Conservation (phyloP, 2,113 vertebrate species). For the Siphamia tubifer region DNA sequence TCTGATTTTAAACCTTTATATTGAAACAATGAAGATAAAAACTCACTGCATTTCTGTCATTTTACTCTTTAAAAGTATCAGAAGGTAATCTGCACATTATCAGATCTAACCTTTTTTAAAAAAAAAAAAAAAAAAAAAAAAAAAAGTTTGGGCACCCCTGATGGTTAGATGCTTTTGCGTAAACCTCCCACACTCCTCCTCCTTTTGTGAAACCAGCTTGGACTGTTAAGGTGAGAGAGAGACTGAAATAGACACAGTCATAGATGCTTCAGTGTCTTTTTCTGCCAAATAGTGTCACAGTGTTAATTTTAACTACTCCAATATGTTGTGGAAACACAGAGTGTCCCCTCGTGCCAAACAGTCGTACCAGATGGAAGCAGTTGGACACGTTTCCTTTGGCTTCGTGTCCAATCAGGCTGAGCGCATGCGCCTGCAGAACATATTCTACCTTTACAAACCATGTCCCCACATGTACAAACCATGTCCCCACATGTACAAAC, state of each 20-base stretch:
- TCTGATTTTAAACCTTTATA: too few relatives aligned
- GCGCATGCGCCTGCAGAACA: constrained; percentile 52
- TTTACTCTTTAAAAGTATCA: too few relatives aligned
- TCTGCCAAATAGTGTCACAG: constrained; percentile 80
- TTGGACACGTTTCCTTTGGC: constrained; percentile 76
- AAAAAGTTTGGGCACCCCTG: too few relatives aligned
- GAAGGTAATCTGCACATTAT: too few relatives aligned
- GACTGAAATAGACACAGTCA: constrained; percentile 66
- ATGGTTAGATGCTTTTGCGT: background rate
- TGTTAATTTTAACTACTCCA: constrained; percentile 85
- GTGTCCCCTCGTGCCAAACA: constrained; percentile 73
- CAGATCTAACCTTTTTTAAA: too few relatives aligned
- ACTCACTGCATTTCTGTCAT: too few relatives aligned
- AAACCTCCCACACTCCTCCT: too few relatives aligned
- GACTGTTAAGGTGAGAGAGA: constrained; percentile 23
- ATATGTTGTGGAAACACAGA: constrained; percentile 77
- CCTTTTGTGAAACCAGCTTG: background rate
- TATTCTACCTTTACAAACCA: constrained; percentile 10
- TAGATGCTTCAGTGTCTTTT: constrained; percentile 65
- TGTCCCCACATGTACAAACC: constrained; percentile 17
- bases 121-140: too few relatives aligned
- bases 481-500: background rate
- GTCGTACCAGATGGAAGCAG: constrained; percentile 80
- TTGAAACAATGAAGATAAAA: too few relatives aligned
- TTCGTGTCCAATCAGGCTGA: constrained; percentile 63